These are phyloP conservation scores for Pituophis catenifer DNA, from an alignment of 2,113 vertebrate genomes.

Conservation along the genomic window DNA sequence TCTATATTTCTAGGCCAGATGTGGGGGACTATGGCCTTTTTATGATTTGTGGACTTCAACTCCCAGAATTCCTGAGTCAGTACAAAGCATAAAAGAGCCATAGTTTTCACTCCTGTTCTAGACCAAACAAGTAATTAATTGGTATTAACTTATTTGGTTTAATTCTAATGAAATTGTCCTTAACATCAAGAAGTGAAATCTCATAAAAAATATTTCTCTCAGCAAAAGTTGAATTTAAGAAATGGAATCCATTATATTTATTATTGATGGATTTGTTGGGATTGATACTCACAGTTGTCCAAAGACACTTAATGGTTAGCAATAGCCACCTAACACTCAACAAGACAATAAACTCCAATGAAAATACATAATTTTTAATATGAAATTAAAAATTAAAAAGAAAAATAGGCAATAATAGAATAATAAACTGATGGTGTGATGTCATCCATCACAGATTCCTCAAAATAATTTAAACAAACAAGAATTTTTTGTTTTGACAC, in stretches of 20 bases:
- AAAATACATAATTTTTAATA: no score
- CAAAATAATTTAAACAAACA: background rate
- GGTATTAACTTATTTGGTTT: background rate
- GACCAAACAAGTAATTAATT: background rate
- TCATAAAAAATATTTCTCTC: background rate
- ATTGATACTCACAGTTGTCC: background rate
- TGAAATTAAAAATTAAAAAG: background rate
- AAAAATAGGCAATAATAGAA: background rate
- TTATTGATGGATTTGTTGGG: background rate
- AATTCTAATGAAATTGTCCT: background rate
- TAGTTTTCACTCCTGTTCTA: background rate
- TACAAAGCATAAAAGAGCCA: background rate
- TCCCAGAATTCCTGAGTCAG: background rate
- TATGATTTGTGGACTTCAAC: background rate
- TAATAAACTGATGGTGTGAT: background rate
- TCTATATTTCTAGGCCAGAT: background rate
- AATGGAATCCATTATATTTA: background rate
- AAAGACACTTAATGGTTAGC: background rate
- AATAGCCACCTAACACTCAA: background rate
- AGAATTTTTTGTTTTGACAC: background rate
- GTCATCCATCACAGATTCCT: background rate
- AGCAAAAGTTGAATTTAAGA: background rate
- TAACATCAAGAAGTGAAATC: background rate
- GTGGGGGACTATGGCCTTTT: background rate
- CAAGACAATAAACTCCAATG: background rate